Conservation (phyloP, 2,113 vertebrate species). For the Eublepharis macularius region DNA sequence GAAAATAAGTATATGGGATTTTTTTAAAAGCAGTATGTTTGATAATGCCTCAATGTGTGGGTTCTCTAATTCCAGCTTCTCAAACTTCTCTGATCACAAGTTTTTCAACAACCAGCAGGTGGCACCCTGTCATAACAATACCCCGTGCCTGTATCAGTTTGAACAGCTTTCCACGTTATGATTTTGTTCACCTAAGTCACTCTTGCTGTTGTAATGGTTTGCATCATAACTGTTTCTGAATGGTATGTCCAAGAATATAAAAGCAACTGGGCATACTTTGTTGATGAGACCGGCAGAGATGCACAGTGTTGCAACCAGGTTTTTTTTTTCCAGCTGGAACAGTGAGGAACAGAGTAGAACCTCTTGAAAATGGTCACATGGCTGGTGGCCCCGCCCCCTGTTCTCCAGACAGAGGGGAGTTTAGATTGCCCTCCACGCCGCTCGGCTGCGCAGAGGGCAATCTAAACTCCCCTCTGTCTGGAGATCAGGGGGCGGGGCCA, state of each 20-base stretch:
- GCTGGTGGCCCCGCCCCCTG: too few relatives aligned
- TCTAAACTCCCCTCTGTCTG: too few relatives aligned
- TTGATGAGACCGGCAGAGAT: background rate
- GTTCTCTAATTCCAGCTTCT: rapidly evolving
- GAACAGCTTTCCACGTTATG: background rate
- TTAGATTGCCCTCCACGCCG: too few relatives aligned
- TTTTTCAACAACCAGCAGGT: constrained; percentile 26
- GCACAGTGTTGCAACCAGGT: background rate
- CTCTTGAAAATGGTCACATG: too few relatives aligned
- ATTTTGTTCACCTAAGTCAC: background rate
- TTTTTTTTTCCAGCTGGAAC: too few relatives aligned
- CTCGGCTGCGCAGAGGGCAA: too few relatives aligned
- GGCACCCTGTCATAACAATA: constrained; percentile 32
- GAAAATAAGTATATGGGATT: background rate
- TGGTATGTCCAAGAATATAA: background rate
- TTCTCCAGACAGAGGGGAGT: too few relatives aligned
- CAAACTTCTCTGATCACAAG: background rate
- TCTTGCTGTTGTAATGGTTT: background rate
- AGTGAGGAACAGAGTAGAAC: too few relatives aligned
- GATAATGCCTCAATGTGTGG: too few relatives aligned
- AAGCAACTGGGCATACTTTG: background rate
- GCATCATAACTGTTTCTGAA: background rate
- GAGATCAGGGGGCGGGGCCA: too few relatives aligned
- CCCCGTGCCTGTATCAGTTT: background rate
- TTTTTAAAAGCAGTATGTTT: background rate